These are phyloP conservation scores for Oscheius sp. DNA, from an alignment of 2,888 invertebrate species.

Conservation along the genomic window DNA sequence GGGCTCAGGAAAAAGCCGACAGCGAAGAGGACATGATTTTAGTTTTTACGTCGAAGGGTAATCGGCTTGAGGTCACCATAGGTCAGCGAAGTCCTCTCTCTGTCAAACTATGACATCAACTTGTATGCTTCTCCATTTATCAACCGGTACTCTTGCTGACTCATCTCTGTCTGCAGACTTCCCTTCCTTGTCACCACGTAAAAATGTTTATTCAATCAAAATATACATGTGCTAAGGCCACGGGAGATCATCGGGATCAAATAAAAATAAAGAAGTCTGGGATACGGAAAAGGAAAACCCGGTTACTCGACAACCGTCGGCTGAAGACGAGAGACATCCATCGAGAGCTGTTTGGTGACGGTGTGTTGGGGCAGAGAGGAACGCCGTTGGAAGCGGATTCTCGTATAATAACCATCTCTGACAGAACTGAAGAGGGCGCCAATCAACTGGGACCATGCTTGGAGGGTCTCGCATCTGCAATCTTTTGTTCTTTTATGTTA, in stretches of 20 bases:
- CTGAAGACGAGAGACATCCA: conserved; percentile 20
- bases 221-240: conserved; percentile 29
- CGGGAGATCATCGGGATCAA: conserved; percentile 28
- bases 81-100: neutral
- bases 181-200: too few relatives aligned
- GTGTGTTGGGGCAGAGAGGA: conserved; percentile 62
- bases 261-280: neutral
- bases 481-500: neutral
- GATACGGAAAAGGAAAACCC: conserved; percentile 1
- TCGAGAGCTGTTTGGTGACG: conserved; percentile 52
- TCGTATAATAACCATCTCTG: conserved; percentile 68
- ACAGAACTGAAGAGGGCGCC: conserved; percentile 68
- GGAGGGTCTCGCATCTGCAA: conserved; percentile 67
- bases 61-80: conserved; percentile 7
- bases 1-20: neutral
- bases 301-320: conserved; percentile 24
- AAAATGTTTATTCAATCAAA: neutral
- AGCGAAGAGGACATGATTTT: too few relatives aligned
- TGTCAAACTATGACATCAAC: neutral
- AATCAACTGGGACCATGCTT: conserved; percentile 71
- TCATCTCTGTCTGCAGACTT: too few relatives aligned
- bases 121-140: too few relatives aligned
- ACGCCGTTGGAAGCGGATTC: conserved; percentile 38
- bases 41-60: neutral
- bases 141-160: too few relatives aligned